Evolutionary conservation across 2,797 vertebrate species (phyloP), one percentile per base, ranked within the genome.

Genomic region (Halcyon chelicuti): DNA sequence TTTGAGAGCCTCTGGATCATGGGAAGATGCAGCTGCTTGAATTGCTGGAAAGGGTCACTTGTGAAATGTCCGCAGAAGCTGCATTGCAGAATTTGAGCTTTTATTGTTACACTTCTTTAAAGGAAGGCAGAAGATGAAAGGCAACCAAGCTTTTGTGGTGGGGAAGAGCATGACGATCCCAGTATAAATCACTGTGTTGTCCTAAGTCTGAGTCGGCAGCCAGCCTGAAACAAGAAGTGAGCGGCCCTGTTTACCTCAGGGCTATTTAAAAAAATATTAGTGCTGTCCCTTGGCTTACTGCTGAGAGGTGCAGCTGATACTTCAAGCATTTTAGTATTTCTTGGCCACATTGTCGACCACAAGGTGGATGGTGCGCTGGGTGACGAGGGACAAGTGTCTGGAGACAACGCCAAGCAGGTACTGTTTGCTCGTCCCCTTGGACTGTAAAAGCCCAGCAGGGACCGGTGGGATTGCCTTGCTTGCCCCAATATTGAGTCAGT

Each of bases 381-480:
- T 3, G 6, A 28, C 37, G 20, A 67, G 72, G 25, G 37, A 29
- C 23, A 73, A 49, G 8, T 11, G 12, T 42, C 47, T 68, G 28
- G 31, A 77, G 44, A 35, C 0, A 1, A 58, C 26, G 9, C 46
- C 44, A 44, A 88, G 49, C 16, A 67, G 4, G 3, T 55, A 19
- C 28, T 1, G 0, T n/a, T 42, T 26, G 10, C 8, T 49, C 5
- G 1, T 76, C n/a, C 20, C 9, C 37, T 54, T 22, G 25, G 31
- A 33, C 21, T 42, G 25, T 54, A 42, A 68, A 85, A 79, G 25
- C 39, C 54, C 39, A 70, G 29, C 25, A 35, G 11, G 28, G 16
- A 67, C 60, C 19, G 7, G 14, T 44, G 26, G 13, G 31, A 18
- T 62, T 0, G 0, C 31, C 20, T 85, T 29, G 25, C 26, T 76